These are phyloP conservation scores for Drosophila ercepeae DNA, from an alignment of 1,140 invertebrate species.

Conservation along the genomic window DNA sequence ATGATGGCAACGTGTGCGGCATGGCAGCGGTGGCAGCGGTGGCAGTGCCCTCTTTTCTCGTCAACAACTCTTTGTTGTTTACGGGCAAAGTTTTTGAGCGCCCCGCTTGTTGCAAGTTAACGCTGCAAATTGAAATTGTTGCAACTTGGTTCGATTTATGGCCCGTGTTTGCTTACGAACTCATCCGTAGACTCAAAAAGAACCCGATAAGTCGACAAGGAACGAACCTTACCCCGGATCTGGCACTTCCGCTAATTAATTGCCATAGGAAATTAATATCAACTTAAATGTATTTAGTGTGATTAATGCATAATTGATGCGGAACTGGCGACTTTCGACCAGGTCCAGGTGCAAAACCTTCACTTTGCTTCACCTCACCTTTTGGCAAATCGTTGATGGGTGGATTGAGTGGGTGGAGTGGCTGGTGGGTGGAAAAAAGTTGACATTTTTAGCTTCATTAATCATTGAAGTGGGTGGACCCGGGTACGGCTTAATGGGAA, in stretches of 20 bases:
- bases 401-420: neutral
- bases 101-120: slow-evolving; percentile 47
- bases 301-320: slow-evolving; percentile 62
- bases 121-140: slow-evolving; percentile 58
- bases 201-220: neutral
- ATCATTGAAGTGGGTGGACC: slow-evolving; percentile 44
- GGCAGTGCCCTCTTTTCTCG: neutral
- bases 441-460: slow-evolving; percentile 62
- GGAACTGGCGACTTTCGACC: slow-evolving; percentile 15
- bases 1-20: slow-evolving; percentile 42
- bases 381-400: neutral
- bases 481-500: neutral
- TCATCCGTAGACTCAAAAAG: neutral
- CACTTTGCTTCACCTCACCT: slow-evolving; percentile 34
- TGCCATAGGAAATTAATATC: slow-evolving; percentile 53
- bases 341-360: slow-evolving; percentile 46
- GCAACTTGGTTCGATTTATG: slow-evolving; percentile 38
- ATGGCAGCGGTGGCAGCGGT: neutral
- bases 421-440: slow-evolving; percentile 21
- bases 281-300: slow-evolving; percentile 65
- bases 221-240: neutral
- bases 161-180: neutral
- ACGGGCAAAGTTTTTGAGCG: slow-evolving; percentile 45
- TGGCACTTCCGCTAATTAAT: slow-evolving; percentile 61
- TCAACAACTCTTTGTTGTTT: slow-evolving; percentile 39